phyloP scores from a whole-genome alignment of 2,888 invertebrate genomes.

The Pseudolycoriella hygida region DNA sequence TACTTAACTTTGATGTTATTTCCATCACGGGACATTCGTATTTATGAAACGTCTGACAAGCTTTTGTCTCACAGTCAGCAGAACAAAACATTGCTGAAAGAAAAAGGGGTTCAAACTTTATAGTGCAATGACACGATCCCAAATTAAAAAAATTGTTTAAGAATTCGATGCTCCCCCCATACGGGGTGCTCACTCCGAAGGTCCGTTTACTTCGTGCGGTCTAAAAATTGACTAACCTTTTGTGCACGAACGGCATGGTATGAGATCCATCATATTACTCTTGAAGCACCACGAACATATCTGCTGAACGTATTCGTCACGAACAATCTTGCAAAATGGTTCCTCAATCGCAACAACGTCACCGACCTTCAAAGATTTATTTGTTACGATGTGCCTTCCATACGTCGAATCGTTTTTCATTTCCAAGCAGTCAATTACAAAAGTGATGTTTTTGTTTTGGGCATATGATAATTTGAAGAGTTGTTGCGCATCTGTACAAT shows the following conservation, averaged over 20 bases:
- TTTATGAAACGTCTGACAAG: conserved; percentile 51
- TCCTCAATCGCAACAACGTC: conserved; percentile 62
- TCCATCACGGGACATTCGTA: conserved; percentile 57
- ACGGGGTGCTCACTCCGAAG: too few relatives aligned
- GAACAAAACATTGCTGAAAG: conserved; percentile 25
- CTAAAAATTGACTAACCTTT: too few relatives aligned
- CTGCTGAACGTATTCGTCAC: too few relatives aligned
- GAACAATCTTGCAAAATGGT: conserved; percentile 37
- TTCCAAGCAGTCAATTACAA: conserved; percentile 44
- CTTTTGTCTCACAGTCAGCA: conserved; percentile 28
- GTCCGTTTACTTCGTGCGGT: too few relatives aligned
- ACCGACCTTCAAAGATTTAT: conserved; percentile 47
- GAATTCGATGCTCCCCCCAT: too few relatives aligned
- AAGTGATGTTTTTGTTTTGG: conserved; percentile 32
- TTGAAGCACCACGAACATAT: too few relatives aligned
- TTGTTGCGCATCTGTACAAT: conserved; percentile 11
- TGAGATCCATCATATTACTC: conserved; percentile 15
- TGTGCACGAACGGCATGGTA: conserved; percentile 27
- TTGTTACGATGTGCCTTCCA: conserved; percentile 56
- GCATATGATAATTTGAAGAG: conserved; percentile 9
- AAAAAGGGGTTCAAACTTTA: too few relatives aligned
- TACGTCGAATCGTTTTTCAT: conserved; percentile 37
- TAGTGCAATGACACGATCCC: too few relatives aligned
- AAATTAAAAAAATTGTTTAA: too few relatives aligned
- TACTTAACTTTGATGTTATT: conserved; percentile 42